Conservation (phyloP, 2,797 vertebrate species). For the Poeciliopsis presidionis region DNA sequence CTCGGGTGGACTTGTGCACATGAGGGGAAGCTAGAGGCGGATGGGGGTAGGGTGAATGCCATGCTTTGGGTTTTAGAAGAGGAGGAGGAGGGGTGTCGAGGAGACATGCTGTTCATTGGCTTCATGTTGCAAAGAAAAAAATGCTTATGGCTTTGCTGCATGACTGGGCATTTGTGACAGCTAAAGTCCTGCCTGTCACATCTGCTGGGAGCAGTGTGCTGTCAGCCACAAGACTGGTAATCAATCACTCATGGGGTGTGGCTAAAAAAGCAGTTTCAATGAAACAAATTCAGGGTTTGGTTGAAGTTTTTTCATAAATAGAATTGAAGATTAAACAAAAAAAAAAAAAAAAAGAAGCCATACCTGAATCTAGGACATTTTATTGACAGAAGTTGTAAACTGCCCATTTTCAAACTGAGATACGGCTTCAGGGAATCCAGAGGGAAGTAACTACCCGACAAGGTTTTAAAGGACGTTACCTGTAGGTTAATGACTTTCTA, state of each 20-base stretch:
- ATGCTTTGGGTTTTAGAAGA: constrained; percentile 67
- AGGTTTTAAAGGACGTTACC: constrained; percentile 71
- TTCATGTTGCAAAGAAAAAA: constrained; percentile 57
- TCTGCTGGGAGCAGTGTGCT: constrained; percentile 71
- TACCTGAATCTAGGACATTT: constrained; percentile 65
- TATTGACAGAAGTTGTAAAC: constrained; percentile 56
- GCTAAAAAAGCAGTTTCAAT: constrained; percentile 60
- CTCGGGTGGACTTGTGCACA: constrained; percentile 72
- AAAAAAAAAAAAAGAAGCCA: neutral
- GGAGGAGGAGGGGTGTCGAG: constrained; percentile 69
- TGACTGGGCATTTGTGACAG: constrained; percentile 85
- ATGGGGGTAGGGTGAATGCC: constrained; percentile 79
- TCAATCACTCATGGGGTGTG: constrained; percentile 72
- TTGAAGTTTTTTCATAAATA: constrained; percentile 25
- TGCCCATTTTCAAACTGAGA: constrained; percentile 58
- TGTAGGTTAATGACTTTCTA: constrained; percentile 77
- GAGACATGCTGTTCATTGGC: constrained; percentile 73
- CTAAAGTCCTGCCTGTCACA: constrained; percentile 76
- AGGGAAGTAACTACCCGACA: constrained; percentile 36
- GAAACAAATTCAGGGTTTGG: constrained; percentile 35
- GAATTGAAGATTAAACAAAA: neutral
- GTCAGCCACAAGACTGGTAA: constrained; percentile 66
- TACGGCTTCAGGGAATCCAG: constrained; percentile 51
- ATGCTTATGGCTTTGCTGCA: constrained; percentile 81
- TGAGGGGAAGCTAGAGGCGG: constrained; percentile 67